Evolutionary conservation across 1,140 invertebrate genomes (phyloP).

Genomic region (Spodoptera frugiperda): DNA sequence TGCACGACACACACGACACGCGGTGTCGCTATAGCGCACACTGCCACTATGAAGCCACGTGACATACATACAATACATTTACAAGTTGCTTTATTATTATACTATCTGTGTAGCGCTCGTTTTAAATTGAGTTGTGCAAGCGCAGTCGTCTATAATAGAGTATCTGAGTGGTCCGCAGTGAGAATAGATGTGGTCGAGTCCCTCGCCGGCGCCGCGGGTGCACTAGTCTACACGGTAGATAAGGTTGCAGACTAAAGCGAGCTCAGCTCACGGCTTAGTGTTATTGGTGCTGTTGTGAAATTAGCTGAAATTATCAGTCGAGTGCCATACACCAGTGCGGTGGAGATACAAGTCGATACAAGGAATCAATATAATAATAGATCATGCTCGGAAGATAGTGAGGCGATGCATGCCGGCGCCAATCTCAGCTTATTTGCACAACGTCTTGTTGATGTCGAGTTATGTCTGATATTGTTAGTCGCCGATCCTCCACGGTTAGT

Average conservation of each 20-base stretch:
- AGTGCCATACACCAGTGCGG: slow-evolving; percentile 63
- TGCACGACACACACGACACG: no score
- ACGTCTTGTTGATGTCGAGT: slow-evolving; percentile 52
- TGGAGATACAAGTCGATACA: slow-evolving; percentile 51
- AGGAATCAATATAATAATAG: slow-evolving; percentile 44
- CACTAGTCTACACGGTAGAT: slow-evolving; percentile 52
- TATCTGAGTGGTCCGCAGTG: background rate
- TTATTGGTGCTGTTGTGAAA: slow-evolving; percentile 77
- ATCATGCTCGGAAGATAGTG: slow-evolving; percentile 64
- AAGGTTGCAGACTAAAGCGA: slow-evolving; percentile 71
- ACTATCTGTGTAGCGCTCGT: no score
- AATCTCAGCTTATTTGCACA: slow-evolving; percentile 83
- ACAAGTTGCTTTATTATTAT: no score
- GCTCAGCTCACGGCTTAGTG: slow-evolving; percentile 54
- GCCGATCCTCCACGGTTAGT: slow-evolving; percentile 50
- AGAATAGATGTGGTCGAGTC: background rate
- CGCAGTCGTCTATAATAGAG: background rate
- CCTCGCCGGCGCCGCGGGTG: slow-evolving; percentile 3
- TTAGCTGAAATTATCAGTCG: slow-evolving; percentile 74
- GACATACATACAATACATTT: no score
- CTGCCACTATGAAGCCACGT: no score
- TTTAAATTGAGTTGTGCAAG: no score
- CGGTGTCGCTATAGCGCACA: no score
- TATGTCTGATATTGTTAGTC: slow-evolving; percentile 34
- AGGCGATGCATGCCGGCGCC: slow-evolving; percentile 75